These are phyloP conservation scores for Meda fulgida DNA, from an alignment of 2,797 vertebrate species.

Conservation along the genomic window DNA sequence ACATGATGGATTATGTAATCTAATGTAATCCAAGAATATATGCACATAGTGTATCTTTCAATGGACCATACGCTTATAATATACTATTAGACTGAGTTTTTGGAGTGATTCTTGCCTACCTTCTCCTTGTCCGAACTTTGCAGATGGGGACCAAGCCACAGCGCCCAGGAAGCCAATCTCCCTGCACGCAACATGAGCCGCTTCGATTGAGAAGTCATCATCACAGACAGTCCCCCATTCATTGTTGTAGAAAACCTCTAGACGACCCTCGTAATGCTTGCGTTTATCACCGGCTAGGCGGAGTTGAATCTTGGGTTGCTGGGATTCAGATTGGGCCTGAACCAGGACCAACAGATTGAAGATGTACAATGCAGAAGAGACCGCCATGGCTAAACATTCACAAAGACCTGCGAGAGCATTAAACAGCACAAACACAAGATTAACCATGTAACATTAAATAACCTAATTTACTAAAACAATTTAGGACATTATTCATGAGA, in stretches of 20 bases:
- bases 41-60: constrained; percentile 55
- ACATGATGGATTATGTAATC: constrained; percentile 59
- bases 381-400: constrained; percentile 63
- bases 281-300: constrained; percentile 88
- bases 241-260: constrained; percentile 87
- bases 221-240: constrained; percentile 96
- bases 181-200: constrained; percentile 88
- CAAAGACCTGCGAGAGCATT: constrained; percentile 20
- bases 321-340: constrained; percentile 65
- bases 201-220: constrained; percentile 92
- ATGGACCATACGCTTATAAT: constrained; percentile 56
- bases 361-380: constrained; percentile 52
- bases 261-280: constrained; percentile 89
- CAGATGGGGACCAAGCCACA: constrained; percentile 83
- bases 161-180: constrained; percentile 90
- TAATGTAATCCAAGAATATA: constrained; percentile 55
- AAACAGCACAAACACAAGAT: constrained; percentile 11
- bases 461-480: neutral
- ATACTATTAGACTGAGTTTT: neutral
- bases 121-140: constrained; percentile 91
- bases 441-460: neutral
- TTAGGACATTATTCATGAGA: neutral
- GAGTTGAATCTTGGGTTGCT: constrained; percentile 79
- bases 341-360: constrained; percentile 61
- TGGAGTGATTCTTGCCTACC: constrained; percentile 75